A percentile compares a stretch with the other conserved stretches of the same genome.
Conservation (phyloP, 2,888 invertebrate genomes). For the Lithophane leautieri region DNA sequence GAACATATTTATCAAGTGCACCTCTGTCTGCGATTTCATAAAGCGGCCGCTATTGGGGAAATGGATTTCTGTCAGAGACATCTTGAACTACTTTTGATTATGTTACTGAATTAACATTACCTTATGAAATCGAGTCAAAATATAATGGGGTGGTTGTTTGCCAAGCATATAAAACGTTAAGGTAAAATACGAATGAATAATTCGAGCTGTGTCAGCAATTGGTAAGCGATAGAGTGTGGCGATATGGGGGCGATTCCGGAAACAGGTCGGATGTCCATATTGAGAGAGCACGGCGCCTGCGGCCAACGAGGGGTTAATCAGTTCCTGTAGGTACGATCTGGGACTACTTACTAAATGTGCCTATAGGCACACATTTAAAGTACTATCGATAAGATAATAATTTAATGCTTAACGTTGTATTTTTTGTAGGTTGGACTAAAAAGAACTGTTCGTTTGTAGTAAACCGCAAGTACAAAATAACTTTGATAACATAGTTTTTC, state of each 20-base stretch:
- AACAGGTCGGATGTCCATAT: constrained; percentile 66
- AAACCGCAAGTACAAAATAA: neutral
- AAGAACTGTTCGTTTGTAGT: constrained; percentile 1
- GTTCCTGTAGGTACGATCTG: constrained; percentile 55
- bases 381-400: constrained; percentile 3
- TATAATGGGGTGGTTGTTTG: constrained; percentile 15
- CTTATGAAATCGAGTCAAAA: neutral
- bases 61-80: constrained; percentile 46
- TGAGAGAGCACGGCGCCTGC: constrained; percentile 52
- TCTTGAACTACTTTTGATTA: constrained; percentile 38
- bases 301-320: constrained; percentile 66
- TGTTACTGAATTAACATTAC: constrained; percentile 15
- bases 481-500: neutral
- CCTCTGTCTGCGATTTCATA: constrained; percentile 52
- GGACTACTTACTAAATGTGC: constrained; percentile 1
- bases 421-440: neutral
- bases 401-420: neutral
- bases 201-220: constrained; percentile 41
- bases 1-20: constrained; percentile 56
- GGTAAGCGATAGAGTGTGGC: constrained; percentile 61
- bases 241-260: constrained; percentile 61
- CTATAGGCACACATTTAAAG: neutral
- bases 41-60: constrained; percentile 37
- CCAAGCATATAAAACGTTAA: constrained; percentile 32
- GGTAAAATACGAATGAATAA: constrained; percentile 46